Evolutionary conservation across 2,113 vertebrate species (phyloP), one percentile per base, ranked within the genome.

Genomic region (Oophaga pumilio): DNA sequence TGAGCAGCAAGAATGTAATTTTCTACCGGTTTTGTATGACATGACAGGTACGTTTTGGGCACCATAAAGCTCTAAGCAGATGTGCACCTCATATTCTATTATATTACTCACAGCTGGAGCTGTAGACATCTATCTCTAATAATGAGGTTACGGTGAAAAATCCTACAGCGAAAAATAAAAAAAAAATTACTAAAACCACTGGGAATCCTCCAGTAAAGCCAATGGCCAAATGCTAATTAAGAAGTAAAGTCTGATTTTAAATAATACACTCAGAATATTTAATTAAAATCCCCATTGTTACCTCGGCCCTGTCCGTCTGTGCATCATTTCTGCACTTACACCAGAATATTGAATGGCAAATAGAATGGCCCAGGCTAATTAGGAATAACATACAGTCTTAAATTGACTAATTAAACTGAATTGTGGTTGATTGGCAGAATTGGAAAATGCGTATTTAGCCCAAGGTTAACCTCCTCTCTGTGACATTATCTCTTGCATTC

Each of bases 181-280:
- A 52, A 69, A 84, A 57, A 7, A 43, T 33, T 4, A 3, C 69
- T 22, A 15, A 24, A 62, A 9, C 71, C 22, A 17, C 22, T 10
- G 71, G 71, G 82, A 84, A 49, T 74, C 56, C 52, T 84, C 10
- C 17, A 43, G 17, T 20, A 43, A 84, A 59, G 68, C 68, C 68
- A 10, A 28, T 57, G 82, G 68, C 52, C 52, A 74, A 74, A 74
- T 84, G 11, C 66, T 84, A 84, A 84, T 84, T 71, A 73, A 22
- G 28, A 56, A 4, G 26, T 60, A 12, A 20, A 81, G 53, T 80
- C 24, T 26, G n/a, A 59, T 22, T 33, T 4, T 60, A 8, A 2
- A 71, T 33, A 18, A 43, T 20, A 43, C 28, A 7, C 69, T 18
- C 57, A 60, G 56, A 59, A 81, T 60, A 20, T 52, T 11, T 62